Base-by-base conservation (phyloP, 2,888 invertebrate species). In the Sympetrum striolatum region DNA sequence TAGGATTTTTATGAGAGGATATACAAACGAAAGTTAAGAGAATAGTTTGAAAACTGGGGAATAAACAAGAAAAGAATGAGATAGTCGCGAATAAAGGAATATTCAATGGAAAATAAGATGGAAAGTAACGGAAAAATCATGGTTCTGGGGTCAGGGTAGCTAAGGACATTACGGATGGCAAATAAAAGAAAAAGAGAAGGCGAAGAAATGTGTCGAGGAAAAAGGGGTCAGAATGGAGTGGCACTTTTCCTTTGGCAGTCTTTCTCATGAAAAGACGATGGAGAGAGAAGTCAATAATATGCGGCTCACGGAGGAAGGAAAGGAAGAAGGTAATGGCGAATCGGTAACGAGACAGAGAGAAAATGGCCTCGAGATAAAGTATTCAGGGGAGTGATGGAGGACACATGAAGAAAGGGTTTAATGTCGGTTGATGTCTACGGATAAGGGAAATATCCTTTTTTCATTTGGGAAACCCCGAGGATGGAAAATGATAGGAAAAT, bases 321-420 rank as follows among this genome's bases (percentile, higher is more conserved):
- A 37, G 80, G 35, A 35, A 31, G 12, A 35, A 10, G 58, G 39
- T 86, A 86, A 86, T 86, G 86, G 60, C 35, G 60, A 86, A 60
- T 86, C 86, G 58, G 60, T 86, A 60, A 86, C 86, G 86, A 64
- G 86, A 64, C 81, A 53, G 35, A 60, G 60, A 14, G 73, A 73
- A 73, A 73, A 73, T 25, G n/a, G 73, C 73, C 25, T 5, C 14
- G 73, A 14, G 73, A 73, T 73, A 73, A n/a, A 73, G 2, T 31
- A 73, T 25, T 73, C 25, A 31, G 25, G 73, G 1, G 73, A 31
- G 25, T 31, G 25, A 73, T 25, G 31, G 73, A 73, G 73, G 31
- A 3, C 73, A 48, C 48, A 48, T 14, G 73, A 31, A 31, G 73
- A 31, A 73, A 53, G 25, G 25, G 73, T 73, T 25, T 73, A 73